Evolutionary conservation across 2,797 vertebrate species (phyloP).

Genomic region (Halcyon chelicuti): DNA sequence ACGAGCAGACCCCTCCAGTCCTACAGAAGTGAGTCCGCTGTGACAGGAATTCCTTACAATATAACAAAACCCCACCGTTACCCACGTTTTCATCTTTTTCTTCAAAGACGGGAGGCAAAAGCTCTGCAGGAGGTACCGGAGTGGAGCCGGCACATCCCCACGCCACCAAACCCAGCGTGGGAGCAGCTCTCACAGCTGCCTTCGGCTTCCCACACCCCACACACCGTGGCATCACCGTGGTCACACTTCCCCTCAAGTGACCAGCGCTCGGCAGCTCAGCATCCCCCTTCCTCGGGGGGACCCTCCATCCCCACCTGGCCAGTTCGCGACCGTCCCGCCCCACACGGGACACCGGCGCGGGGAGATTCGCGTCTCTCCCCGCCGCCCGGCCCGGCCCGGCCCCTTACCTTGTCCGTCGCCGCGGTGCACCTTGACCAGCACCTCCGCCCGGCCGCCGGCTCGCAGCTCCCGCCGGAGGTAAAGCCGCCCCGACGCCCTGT

Average conservation of each 20-base stretch:
- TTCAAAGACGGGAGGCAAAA: background rate
- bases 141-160: background rate
- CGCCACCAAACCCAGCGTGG: background rate
- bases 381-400: background rate
- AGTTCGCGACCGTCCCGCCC: background rate
- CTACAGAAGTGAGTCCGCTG: background rate
- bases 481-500: slow-evolving; percentile 85
- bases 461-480: slow-evolving; percentile 59
- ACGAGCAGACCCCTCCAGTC: background rate
- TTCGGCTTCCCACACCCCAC: background rate
- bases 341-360: background rate
- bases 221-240: background rate
- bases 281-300: too few species aligned
- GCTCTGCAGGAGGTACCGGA: background rate
- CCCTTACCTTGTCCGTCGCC: slow-evolving; percentile 5
- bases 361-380: background rate
- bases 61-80: background rate
- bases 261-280: background rate
- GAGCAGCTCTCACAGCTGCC: background rate
- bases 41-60: background rate
- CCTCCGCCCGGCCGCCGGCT: background rate
- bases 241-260: background rate
- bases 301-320: background rate
- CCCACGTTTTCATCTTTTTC: background rate
- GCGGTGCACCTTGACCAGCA: slow-evolving; percentile 47